Percentiles rank a stretch among this genome's conserved stretches.
Conservation (phyloP, 2,888 invertebrate species). For the Balanococcus diminutus region DNA sequence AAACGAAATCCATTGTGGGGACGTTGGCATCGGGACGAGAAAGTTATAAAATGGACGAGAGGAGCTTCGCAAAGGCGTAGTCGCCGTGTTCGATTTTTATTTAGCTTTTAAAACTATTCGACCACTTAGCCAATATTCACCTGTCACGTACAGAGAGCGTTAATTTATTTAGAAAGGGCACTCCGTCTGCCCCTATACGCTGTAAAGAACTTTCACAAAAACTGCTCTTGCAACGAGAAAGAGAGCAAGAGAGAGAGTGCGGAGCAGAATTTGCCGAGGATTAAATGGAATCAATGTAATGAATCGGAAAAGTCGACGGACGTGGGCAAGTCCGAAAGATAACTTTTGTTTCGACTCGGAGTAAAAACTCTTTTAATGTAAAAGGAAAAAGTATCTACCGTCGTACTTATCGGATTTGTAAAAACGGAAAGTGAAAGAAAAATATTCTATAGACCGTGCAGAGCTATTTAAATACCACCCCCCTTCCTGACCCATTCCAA, state of each 20-base stretch:
- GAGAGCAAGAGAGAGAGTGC: not conserved
- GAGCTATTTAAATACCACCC: constrained; percentile 30
- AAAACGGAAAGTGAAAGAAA: constrained; percentile 35
- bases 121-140: constrained; percentile 45
- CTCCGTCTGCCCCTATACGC: not conserved
- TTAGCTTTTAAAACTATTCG: constrained; percentile 33
- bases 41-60: constrained; percentile 15
- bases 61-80: constrained; percentile 11
- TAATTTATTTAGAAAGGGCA: constrained; percentile 47
- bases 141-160: constrained; percentile 46
- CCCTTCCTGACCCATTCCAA: not conserved
- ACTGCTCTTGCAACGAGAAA: not conserved
- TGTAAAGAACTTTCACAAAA: not conserved
- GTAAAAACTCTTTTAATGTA: constrained; percentile 32
- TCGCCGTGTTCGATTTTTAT: constrained; percentile 24
- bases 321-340: constrained; percentile 10
- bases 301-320: constrained; percentile 35
- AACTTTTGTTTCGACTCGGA: constrained; percentile 28
- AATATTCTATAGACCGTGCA: not conserved
- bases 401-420: constrained; percentile 35
- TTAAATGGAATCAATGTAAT: constrained; percentile 42
- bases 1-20: not conserved
- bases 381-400: not conserved
- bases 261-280: constrained; percentile 9
- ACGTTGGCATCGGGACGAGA: not conserved